phyloP scores from a whole-genome alignment of 2,888 invertebrate genomes.

The Oxyscelio sp. region DNA sequence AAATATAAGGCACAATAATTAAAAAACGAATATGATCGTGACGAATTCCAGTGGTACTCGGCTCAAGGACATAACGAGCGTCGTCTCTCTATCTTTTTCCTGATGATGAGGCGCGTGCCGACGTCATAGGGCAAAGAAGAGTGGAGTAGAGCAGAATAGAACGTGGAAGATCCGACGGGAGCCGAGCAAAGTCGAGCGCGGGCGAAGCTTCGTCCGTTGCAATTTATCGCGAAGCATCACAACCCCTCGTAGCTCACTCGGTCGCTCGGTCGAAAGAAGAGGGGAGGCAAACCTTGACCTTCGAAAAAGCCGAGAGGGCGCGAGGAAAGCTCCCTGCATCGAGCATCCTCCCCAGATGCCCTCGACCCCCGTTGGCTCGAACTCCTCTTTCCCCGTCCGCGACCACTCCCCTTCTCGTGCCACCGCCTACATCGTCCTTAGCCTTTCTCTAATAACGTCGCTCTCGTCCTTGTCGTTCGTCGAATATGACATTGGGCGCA shows the following conservation, averaged over 20 bases:
- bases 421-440: slow-evolving; percentile 64
- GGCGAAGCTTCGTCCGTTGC: slow-evolving; percentile 30
- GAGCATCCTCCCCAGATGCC: slow-evolving; percentile 70
- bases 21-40: too few species aligned
- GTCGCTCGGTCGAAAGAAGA: slow-evolving; percentile 53
- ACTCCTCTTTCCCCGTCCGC: slow-evolving; percentile 33
- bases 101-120: not conserved
- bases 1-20: too few species aligned
- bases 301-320: slow-evolving; percentile 81
- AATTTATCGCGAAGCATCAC: slow-evolving; percentile 48
- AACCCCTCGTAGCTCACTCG: slow-evolving; percentile 59
- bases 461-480: slow-evolving; percentile 56
- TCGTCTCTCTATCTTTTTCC: slow-evolving; percentile 28
- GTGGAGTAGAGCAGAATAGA: not conserved
- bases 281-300: slow-evolving; percentile 86
- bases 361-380: slow-evolving; percentile 58
- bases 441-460: slow-evolving; percentile 67
- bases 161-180: not conserved
- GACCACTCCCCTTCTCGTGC: slow-evolving; percentile 39
- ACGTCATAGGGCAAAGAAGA: not conserved
- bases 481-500: slow-evolving; percentile 62
- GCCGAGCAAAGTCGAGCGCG: slow-evolving; percentile 26
- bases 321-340: slow-evolving; percentile 76
- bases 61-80: slow-evolving; percentile 25
- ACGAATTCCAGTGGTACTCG: slow-evolving; percentile 20